Evolutionary conservation across 2,888 invertebrate species (phyloP).

Genomic region (Athripsodes cinereus): DNA sequence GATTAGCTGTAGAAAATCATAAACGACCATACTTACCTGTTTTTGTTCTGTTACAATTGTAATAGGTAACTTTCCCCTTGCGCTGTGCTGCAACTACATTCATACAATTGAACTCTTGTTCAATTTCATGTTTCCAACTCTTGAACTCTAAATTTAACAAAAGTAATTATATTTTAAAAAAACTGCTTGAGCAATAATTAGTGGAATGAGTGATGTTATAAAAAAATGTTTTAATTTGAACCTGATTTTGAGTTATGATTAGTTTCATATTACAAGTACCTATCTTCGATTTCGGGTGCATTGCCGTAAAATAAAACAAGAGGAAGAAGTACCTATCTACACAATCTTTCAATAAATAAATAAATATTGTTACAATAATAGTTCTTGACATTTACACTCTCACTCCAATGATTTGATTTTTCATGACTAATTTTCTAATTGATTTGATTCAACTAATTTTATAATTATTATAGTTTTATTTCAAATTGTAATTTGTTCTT

Average conservation of each 20-base stretch:
- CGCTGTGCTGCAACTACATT: not conserved
- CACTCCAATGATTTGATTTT: no score
- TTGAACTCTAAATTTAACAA: constrained; percentile 3
- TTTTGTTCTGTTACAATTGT: constrained; percentile 5
- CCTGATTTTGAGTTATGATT: not conserved
- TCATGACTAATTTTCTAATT: no score
- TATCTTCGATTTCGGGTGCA: no score
- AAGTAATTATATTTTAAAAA: not conserved
- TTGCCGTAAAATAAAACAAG: no score
- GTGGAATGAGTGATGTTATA: not conserved
- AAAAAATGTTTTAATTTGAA: not conserved
- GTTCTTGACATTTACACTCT: no score
- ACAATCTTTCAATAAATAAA: no score
- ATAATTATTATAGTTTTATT: no score
- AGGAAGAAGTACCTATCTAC: not conserved
- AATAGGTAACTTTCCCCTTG: constrained; percentile 3
- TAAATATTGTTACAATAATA: no score
- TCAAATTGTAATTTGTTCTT: no score
- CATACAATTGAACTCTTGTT: not conserved
- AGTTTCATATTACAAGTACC: not conserved
- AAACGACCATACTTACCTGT: not conserved
- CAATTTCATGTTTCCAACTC: constrained; percentile 4
- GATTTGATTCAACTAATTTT: no score
- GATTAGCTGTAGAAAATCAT: not conserved
- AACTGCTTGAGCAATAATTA: not conserved